Conservation (phyloP, 2,113 vertebrate genomes). For the rabbit (Oryctolagus cuniculus) region mOryCun1.1 NC_091435.1:63870001-63870500, state of each 20-base stretch:
- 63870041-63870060: not conserved
- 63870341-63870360: not conserved
- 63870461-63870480: not conserved
- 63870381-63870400: not conserved
- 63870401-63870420: not conserved
- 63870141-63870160: too few relatives aligned
- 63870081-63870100: slow-evolving; percentile 31
- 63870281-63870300: not conserved
- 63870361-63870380: not conserved
- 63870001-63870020: not conserved
- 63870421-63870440: slow-evolving; percentile 17
- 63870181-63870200: too few relatives aligned
- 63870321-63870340: not conserved
- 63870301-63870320: not conserved
- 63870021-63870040: not conserved
- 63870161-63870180: too few relatives aligned
- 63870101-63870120: too few relatives aligned
- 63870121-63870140: too few relatives aligned
- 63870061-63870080: not conserved
- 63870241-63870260: not conserved
- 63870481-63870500: not conserved
- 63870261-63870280: not conserved
- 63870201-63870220: too few relatives aligned
- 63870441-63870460: not conserved
- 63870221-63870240: not conserved